These are phyloP conservation scores for Petaurus breviceps DNA, from an alignment of 2,113 vertebrate species.

Conservation along the genomic window DNA sequence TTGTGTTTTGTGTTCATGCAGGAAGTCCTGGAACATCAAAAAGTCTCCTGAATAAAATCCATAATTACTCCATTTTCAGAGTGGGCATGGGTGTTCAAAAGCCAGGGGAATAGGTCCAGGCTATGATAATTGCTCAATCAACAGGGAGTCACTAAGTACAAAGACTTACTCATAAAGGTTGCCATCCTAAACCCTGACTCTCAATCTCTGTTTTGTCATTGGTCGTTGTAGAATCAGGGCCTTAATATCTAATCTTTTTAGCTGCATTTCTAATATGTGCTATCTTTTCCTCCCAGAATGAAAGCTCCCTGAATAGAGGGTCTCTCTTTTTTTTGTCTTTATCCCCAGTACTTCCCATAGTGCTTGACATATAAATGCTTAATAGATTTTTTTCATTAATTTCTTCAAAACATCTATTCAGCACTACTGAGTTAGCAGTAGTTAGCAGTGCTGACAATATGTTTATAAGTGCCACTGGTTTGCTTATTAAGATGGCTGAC, in stretches of 20 bases:
- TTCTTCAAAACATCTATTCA: not conserved
- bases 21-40: not conserved
- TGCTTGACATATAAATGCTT: not conserved
- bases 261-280: not conserved
- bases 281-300: not conserved
- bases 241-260: not conserved
- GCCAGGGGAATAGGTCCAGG: not conserved
- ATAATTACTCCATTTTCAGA: not conserved
- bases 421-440: not conserved
- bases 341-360: not conserved
- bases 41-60: not conserved
- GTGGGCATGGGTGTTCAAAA: not conserved
- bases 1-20: not conserved
- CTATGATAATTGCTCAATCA: not conserved
- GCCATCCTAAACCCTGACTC: not conserved
- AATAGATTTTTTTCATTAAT: not conserved
- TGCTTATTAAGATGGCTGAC: not conserved
- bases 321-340: not conserved
- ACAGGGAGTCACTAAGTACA: not conserved
- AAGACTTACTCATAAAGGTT: not conserved
- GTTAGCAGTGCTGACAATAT: not conserved
- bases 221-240: not conserved
- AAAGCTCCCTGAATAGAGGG: not conserved
- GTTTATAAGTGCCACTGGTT: not conserved
- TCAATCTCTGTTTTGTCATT: not conserved